Evolutionary conservation across 2,113 vertebrate genomes (phyloP), one percentile per base, ranked within the genome.

Genomic region (Lethenteron reissneri): DNA sequence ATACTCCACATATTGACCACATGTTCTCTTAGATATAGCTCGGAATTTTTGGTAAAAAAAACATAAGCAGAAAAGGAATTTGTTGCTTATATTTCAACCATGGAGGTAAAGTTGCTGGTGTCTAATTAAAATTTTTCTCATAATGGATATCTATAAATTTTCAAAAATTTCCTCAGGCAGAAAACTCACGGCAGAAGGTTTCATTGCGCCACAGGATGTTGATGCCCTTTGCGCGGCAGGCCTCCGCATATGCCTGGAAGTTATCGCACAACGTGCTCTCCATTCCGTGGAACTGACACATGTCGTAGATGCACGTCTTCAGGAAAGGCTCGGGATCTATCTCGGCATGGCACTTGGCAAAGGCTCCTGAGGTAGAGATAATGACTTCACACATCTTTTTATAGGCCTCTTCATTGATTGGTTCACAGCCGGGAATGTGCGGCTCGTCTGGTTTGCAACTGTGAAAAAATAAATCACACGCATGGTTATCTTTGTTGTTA

Each of bases 271-370:
- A 78, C 3, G 80, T 57, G 6, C 81, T 76, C 6, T 72, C 76
- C 81, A 82, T 81, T 10, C 80, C 80, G 1, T 78, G 73, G 8
- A 78, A 82, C 70, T 70, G 79, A 73, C 81, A 82, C 81, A 82
- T 80, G 71, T 83, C 81, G 57, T 80, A 79, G 25, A 80, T 3
- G 72, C 82, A 82, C 68, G 72, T 77, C 71, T 80, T 71, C 73
- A 80, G 14, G 71, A 81, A 83, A n/a, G 76, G 70, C 1, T 79
- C 73, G 14, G 81, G 78, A 1, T 75, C 72, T 25, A 81, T 76
- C 19, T 73, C 11, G 14, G 77, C 8, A 12, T 84, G 82, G 74
- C 87, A 88, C 41, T 41, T 41, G 41, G 41, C 41, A 41, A 41
- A 41, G 41, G 41, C 41, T 41, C 41, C 41, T 41, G 41, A 41